Evolutionary conservation across 2,797 vertebrate species (phyloP).

Genomic region (Cirrhinus molitorella): DNA sequence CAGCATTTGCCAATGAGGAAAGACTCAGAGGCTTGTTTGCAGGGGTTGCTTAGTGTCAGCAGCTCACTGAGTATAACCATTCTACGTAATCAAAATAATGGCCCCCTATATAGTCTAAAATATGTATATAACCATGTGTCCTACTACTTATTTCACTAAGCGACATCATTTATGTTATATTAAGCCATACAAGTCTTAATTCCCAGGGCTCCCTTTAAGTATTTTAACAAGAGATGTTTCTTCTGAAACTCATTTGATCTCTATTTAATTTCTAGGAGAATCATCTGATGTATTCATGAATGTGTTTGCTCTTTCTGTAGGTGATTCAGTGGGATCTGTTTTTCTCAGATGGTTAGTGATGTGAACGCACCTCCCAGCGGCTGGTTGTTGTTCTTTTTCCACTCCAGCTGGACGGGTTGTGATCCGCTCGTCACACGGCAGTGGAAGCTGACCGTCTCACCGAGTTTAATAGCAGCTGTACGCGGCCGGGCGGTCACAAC

Average conservation of each 20-base stretch:
- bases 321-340: neutral
- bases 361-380: constrained; percentile 79
- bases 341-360: neutral
- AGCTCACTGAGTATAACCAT: too few relatives aligned
- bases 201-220: too few relatives aligned
- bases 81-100: too few relatives aligned
- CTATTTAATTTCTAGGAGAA: neutral
- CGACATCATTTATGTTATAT: too few relatives aligned
- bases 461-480: constrained; percentile 79
- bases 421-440: constrained; percentile 81
- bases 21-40: too few relatives aligned
- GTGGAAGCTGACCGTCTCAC: constrained; percentile 85
- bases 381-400: constrained; percentile 84
- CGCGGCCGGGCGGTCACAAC: constrained; percentile 86
- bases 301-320: neutral
- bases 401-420: constrained; percentile 80
- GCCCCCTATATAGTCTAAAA: too few relatives aligned
- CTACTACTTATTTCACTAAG: too few relatives aligned
- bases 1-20: too few relatives aligned
- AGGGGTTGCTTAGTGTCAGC: too few relatives aligned
- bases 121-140: too few relatives aligned
- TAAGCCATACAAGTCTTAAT: too few relatives aligned
- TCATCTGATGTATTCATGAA: neutral
- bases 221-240: too few relatives aligned
- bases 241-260: neutral